Conservation (phyloP, 2,888 invertebrate species). For the Rhamnusium bicolor region DNA sequence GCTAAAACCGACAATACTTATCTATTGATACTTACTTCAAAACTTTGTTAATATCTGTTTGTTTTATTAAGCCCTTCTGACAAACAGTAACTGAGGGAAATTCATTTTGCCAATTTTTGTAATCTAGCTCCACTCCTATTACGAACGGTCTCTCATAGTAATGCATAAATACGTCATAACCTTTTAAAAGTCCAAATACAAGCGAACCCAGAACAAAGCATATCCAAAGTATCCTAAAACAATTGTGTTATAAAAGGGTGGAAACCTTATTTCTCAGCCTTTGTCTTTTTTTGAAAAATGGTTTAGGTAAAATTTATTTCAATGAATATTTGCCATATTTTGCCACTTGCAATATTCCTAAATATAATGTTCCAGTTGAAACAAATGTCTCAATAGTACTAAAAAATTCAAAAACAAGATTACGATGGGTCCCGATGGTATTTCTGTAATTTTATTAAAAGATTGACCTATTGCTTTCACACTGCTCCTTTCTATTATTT, state of each 20-base stretch:
- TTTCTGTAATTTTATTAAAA: no score
- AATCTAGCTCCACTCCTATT: conserved; percentile 59
- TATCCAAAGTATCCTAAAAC: conserved; percentile 60
- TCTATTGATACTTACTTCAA: conserved; percentile 36
- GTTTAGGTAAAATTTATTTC: no score
- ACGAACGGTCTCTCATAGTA: conserved; percentile 62
- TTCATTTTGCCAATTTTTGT: conserved; percentile 56
- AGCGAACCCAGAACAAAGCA: conserved; percentile 50
- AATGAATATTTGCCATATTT: no score
- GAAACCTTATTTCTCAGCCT: neutral
- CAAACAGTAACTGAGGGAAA: conserved; percentile 66
- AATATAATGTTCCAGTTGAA: no score
- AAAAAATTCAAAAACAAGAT: no score
- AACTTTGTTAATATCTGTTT: neutral
- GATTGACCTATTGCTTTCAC: no score
- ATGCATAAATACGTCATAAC: conserved; percentile 55
- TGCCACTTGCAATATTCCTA: no score
- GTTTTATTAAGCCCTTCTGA: conserved; percentile 38
- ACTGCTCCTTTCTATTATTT: no score
- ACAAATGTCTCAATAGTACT: no score
- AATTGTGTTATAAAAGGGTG: neutral
- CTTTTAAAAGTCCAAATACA: conserved; percentile 52
- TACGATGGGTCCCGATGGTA: no score
- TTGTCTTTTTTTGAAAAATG: no score
- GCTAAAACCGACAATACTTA: no score